phyloP scores from a whole-genome alignment of 1,140 invertebrate genomes.

The Palaemon carinicauda region DNA sequence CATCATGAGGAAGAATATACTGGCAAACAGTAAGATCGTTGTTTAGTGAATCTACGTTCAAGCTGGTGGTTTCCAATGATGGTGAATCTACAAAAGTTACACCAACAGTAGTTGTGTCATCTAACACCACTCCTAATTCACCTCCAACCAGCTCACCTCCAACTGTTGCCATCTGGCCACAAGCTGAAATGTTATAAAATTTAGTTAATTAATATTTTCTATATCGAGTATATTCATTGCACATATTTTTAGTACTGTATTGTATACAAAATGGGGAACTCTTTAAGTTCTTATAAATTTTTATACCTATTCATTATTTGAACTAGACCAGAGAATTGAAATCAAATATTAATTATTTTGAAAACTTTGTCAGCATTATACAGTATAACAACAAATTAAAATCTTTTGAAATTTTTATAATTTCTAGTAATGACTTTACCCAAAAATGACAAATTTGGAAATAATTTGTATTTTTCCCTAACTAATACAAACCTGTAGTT shows the following conservation, averaged over 20 bases:
- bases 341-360: too few species aligned
- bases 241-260: neutral
- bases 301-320: too few species aligned
- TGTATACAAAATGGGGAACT: neutral
- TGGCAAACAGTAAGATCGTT: constrained; percentile 55
- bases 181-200: neutral
- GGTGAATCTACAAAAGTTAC: constrained; percentile 43
- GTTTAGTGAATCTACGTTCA: constrained; percentile 48
- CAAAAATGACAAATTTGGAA: too few species aligned
- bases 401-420: too few species aligned
- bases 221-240: neutral
- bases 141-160: constrained; percentile 46
- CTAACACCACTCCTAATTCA: constrained; percentile 38
- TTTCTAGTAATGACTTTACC: too few species aligned
- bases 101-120: constrained; percentile 23
- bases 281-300: too few species aligned
- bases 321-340: too few species aligned
- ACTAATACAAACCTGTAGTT: too few species aligned
- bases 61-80: constrained; percentile 23
- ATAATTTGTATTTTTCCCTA: too few species aligned
- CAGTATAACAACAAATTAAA: too few species aligned
- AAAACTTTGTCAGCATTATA: too few species aligned
- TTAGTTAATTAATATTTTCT: neutral
- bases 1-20: constrained; percentile 57
- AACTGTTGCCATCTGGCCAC: constrained; percentile 46